These are phyloP conservation scores for Zophobas atratus DNA, from an alignment of 1,140 invertebrate genomes.

Conservation along the genomic window DNA sequence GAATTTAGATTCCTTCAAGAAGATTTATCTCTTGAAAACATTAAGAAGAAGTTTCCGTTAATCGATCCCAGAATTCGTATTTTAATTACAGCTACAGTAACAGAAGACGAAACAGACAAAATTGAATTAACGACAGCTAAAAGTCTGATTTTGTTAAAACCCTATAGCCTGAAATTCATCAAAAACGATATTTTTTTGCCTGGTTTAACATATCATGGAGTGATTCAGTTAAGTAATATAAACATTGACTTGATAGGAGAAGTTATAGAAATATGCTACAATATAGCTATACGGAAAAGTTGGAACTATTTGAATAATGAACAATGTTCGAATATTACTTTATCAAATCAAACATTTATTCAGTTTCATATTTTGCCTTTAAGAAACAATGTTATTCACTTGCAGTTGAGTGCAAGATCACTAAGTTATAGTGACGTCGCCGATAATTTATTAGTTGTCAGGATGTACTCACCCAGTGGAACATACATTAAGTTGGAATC, in stretches of 20 bases:
- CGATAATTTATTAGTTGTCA: constrained; percentile 52
- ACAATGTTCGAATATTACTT: constrained; percentile 59
- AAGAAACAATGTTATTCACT: constrained; percentile 61
- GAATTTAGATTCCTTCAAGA: constrained; percentile 68
- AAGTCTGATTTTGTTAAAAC: constrained; percentile 67
- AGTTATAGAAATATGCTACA: constrained; percentile 64
- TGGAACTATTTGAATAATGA: constrained; percentile 63
- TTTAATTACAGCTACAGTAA: constrained; percentile 72
- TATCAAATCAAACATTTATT: constrained; percentile 53
- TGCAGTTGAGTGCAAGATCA: constrained; percentile 60
- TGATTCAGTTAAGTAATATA: constrained; percentile 64
- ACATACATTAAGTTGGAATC: constrained; percentile 59
- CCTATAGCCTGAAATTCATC: constrained; percentile 69
- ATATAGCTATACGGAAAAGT: constrained; percentile 62
- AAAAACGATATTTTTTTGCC: constrained; percentile 74
- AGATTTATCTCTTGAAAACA: constrained; percentile 64
- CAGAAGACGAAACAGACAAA: constrained; percentile 74
- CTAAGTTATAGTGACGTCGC: constrained; percentile 57
- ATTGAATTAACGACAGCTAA: constrained; percentile 69
- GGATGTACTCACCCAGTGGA: constrained; percentile 58
- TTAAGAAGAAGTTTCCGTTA: constrained; percentile 42
- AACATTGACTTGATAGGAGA: constrained; percentile 55
- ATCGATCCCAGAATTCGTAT: constrained; percentile 51
- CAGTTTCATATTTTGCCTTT: constrained; percentile 59
- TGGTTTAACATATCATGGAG: constrained; percentile 74